phyloP scores from a whole-genome alignment of 2,888 invertebrate species.

The Blastobasis lacticolella region DNA sequence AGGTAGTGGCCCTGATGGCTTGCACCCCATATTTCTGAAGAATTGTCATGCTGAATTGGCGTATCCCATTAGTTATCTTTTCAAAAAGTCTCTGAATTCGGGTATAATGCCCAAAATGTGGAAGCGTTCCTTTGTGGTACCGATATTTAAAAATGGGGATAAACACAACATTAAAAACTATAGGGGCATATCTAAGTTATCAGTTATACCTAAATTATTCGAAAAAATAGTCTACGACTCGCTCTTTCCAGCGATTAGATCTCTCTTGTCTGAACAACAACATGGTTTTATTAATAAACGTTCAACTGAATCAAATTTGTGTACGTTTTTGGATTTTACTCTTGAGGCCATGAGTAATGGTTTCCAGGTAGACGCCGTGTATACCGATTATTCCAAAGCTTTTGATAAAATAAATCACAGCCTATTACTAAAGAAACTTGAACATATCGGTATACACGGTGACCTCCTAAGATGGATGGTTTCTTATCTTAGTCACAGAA shows the following conservation, averaged over 20 bases:
- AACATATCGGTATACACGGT: slow-evolving; percentile 8
- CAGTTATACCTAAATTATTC: slow-evolving; percentile 1
- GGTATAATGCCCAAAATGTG: not conserved
- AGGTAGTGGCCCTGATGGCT: slow-evolving; percentile 4
- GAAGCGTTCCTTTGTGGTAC: not conserved
- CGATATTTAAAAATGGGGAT: not conserved
- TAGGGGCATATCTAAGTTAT: slow-evolving; percentile 3
- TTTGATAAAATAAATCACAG: slow-evolving; percentile 11
- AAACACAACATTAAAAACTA: not conserved
- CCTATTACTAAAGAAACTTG: slow-evolving; percentile 5
- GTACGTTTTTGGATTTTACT: slow-evolving; percentile 7
- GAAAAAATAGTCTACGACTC: slow-evolving; percentile 5
- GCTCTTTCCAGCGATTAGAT: slow-evolving; percentile 1
- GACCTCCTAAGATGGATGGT: slow-evolving; percentile 9
- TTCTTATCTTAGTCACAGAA: slow-evolving; percentile 2
- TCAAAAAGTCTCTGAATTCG: not conserved
- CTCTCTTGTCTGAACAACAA: not conserved
- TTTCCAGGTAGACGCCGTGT: slow-evolving; percentile 11
- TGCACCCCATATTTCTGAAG: not conserved
- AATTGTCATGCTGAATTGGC: not conserved
- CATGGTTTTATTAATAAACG: slow-evolving; percentile 12
- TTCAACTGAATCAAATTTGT: slow-evolving; percentile 12
- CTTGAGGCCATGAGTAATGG: slow-evolving; percentile 9
- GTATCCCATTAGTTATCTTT: not conserved
- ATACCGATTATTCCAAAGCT: slow-evolving; percentile 8